Evolutionary conservation across 2,113 vertebrate species (phyloP).

Genomic region (Strix aluco): DNA sequence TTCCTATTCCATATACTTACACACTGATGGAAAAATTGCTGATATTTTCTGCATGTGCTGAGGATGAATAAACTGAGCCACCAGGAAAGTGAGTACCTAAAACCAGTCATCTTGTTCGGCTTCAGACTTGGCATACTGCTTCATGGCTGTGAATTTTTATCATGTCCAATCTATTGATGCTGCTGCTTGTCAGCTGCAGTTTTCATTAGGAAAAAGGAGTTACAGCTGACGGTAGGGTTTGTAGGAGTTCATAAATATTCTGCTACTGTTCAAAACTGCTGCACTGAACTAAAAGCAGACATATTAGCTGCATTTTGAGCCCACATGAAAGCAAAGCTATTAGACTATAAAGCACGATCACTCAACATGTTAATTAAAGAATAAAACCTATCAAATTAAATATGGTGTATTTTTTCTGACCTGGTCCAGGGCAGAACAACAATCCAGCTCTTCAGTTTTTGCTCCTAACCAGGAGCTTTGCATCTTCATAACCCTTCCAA

Average conservation of each 20-base stretch:
- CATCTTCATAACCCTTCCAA: background rate
- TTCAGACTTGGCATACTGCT: constrained; percentile 9
- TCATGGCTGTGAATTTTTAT: constrained; percentile 43
- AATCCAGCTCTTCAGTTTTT: background rate
- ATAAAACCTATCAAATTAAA: background rate
- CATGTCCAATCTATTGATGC: constrained; percentile 34
- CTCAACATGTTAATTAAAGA: background rate
- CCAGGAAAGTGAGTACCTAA: background rate
- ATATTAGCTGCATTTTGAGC: background rate
- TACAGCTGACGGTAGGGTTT: constrained; percentile 18
- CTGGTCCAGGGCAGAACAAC: background rate
- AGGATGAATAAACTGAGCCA: background rate
- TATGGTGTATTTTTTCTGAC: background rate
- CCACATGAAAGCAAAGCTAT: background rate
- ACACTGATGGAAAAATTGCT: background rate
- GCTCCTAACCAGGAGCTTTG: background rate
- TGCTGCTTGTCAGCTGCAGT: constrained; percentile 56
- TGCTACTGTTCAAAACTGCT: constrained; percentile 19
- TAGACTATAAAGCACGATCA: background rate
- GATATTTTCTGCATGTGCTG: background rate
- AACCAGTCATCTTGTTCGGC: background rate
- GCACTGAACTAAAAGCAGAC: background rate
- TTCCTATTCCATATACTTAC: background rate
- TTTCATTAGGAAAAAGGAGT: constrained; percentile 34
- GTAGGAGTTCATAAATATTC: constrained; percentile 53